phyloP scores from a whole-genome alignment of 2,797 vertebrate genomes.

The Oreortyx pictus region DNA sequence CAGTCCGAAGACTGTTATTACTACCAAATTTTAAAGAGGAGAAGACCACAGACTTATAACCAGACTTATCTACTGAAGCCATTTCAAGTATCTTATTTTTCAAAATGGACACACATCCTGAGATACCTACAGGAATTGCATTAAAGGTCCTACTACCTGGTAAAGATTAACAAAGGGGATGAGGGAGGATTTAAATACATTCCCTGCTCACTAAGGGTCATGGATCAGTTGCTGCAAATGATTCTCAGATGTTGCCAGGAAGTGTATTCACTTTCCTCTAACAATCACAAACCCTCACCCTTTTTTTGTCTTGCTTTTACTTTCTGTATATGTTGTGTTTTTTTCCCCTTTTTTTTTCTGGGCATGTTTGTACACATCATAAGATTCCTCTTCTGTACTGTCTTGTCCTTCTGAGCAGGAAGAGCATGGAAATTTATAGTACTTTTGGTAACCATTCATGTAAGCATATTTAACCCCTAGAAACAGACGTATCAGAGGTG shows the following conservation, averaged over 20 bases:
- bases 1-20: background rate
- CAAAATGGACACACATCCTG: background rate
- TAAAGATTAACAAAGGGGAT: conserved; percentile 25
- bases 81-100: background rate
- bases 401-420: background rate
- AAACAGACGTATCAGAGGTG: background rate
- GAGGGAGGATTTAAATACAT: conserved; percentile 42
- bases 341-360: background rate
- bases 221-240: conserved; percentile 46
- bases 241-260: conserved; percentile 65
- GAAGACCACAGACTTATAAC: background rate
- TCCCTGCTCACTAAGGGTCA: conserved; percentile 5
- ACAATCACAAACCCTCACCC: background rate
- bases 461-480: background rate
- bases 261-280: conserved; percentile 46
- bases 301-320: conserved; percentile 32
- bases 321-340: background rate
- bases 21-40: background rate
- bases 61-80: background rate
- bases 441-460: background rate
- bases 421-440: background rate
- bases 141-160: conserved; percentile 18
- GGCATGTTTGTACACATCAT: conserved; percentile 23
- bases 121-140: background rate
- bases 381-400: background rate